Evolutionary conservation across 1,140 invertebrate species (phyloP).

Genomic region (Drosophila kurseongensis): DNA sequence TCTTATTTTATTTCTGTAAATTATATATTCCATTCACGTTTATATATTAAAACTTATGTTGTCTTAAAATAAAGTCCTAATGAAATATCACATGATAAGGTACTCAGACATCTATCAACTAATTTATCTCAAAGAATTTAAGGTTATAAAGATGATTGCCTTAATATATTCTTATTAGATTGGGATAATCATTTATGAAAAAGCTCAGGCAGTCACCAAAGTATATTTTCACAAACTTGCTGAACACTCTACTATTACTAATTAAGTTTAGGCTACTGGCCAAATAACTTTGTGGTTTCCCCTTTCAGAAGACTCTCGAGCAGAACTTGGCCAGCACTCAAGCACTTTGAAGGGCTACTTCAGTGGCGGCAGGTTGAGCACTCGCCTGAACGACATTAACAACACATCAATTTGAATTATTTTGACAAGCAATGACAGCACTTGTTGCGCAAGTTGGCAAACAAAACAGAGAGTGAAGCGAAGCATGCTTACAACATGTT

Average conservation of each 20-base stretch:
- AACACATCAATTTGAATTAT: slow-evolving; percentile 72
- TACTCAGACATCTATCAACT: no score
- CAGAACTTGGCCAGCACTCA: slow-evolving; percentile 27
- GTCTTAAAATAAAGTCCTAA: no score
- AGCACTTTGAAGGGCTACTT: slow-evolving; percentile 54
- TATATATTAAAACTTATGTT: no score
- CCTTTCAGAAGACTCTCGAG: slow-evolving; percentile 10
- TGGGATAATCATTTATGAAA: neutral
- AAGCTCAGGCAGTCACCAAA: neutral
- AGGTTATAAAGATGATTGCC: no score
- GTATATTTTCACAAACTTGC: neutral
- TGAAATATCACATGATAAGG: neutral
- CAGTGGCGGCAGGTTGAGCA: slow-evolving; percentile 26
- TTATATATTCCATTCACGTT: no score
- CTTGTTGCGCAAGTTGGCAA: slow-evolving; percentile 50
- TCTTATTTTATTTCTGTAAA: neutral
- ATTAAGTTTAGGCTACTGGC: slow-evolving; percentile 19
- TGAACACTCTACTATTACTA: slow-evolving; percentile 13
- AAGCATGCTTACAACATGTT: slow-evolving; percentile 44
- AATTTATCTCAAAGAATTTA: no score
- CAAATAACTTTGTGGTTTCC: slow-evolving; percentile 25
- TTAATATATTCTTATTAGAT: no score
- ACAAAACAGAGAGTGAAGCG: neutral
- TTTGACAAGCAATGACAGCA: slow-evolving; percentile 73
- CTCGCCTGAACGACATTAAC: slow-evolving; percentile 61